Evolutionary conservation across 2,797 vertebrate genomes (phyloP).

Genomic region (Hippopotamyrus pictus): DNA sequence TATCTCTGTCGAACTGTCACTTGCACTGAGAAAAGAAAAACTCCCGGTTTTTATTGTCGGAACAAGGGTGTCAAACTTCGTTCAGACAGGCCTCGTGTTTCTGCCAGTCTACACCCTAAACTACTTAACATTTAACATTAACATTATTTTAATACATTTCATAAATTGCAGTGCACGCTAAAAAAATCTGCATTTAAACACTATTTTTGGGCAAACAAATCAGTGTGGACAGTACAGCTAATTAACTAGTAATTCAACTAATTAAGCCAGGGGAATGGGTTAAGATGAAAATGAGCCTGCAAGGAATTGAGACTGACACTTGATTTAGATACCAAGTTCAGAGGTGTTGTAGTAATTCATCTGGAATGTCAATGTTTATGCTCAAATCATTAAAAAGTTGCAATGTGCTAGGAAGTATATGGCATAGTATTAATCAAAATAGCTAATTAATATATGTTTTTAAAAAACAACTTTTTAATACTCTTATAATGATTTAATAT

Average conservation of each 20-base stretch:
- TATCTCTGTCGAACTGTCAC: background rate
- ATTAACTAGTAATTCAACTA: background rate
- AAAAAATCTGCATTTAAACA: background rate
- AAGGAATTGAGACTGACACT: background rate
- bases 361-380: background rate
- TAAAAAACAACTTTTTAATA: background rate
- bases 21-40: background rate
- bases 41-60: background rate
- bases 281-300: background rate
- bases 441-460: background rate
- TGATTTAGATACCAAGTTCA: slow-evolving; percentile 10
- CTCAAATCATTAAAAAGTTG: background rate
- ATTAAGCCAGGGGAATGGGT: slow-evolving; percentile 6
- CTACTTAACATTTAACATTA: background rate
- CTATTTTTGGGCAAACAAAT: background rate
- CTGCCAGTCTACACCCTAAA: background rate
- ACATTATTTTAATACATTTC: background rate
- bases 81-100: background rate
- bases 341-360: background rate
- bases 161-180: background rate
- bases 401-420: background rate
- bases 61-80: background rate
- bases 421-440: background rate
- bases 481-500: background rate
- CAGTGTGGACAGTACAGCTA: background rate